These are phyloP conservation scores for Margaritifera margaritifera DNA, from an alignment of 2,888 invertebrate species.

Conservation along the genomic window DNA sequence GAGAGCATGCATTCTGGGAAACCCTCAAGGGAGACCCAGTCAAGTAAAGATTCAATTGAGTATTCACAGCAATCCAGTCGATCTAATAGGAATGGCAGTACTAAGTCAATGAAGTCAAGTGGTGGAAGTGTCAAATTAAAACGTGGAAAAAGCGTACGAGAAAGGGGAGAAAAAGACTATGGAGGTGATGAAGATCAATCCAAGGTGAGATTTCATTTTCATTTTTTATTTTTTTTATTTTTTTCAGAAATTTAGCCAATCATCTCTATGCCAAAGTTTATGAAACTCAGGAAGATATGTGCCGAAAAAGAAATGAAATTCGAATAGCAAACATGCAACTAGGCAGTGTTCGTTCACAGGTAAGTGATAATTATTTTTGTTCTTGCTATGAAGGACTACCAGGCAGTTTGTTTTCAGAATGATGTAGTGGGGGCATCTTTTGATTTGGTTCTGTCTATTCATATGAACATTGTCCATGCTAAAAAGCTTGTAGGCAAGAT, in stretches of 20 bases:
- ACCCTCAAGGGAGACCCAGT: no score
- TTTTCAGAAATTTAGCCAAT: conserved; percentile 68
- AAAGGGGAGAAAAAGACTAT: conserved; percentile 9
- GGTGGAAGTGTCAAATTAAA: conserved; percentile 30
- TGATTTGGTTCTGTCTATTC: no score
- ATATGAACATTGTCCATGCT: no score
- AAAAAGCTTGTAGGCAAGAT: no score
- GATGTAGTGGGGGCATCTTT: no score
- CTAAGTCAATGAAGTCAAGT: no score
- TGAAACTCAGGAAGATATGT: conserved; percentile 95
- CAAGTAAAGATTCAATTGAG: no score
- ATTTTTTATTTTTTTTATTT: conserved; percentile 18
- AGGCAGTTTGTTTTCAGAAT: no score
- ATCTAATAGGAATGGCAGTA: no score
- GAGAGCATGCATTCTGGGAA: no score
- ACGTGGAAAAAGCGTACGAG: conserved; percentile 21
- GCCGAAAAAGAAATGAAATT: conserved; percentile 93
- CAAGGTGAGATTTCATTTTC: conserved; percentile 33
- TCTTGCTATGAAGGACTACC: no score
- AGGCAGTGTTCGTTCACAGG: conserved; percentile 92
- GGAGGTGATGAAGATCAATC: conserved; percentile 33
- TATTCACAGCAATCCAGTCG: no score
- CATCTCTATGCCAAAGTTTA: conserved; percentile 92
- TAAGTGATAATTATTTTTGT: conserved; percentile 72
- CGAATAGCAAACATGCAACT: conserved; percentile 92